These are phyloP conservation scores for Drosophila sechellia DNA, from an alignment of 1,140 invertebrate species.

Conservation along the genomic window DNA sequence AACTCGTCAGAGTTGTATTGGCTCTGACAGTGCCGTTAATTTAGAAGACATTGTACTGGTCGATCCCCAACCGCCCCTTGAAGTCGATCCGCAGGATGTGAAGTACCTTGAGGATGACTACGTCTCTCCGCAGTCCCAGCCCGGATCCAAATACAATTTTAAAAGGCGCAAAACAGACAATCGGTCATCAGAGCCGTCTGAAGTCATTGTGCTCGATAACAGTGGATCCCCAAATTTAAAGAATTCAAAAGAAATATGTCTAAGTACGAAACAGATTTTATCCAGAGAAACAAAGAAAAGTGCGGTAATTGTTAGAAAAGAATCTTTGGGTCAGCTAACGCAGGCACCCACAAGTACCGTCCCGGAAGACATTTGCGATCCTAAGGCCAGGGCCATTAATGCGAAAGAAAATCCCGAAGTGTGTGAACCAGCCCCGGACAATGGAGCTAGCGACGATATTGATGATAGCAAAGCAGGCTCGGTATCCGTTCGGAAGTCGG, in stretches of 20 bases:
- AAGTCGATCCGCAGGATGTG: background rate
- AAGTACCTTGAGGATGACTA: background rate
- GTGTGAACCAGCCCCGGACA: background rate
- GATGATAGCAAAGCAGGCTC: constrained; percentile 5
- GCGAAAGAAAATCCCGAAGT: constrained; percentile 2
- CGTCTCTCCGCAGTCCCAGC: constrained; percentile 22
- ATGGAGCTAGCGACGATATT: constrained; percentile 1
- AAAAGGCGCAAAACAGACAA: constrained; percentile 68
- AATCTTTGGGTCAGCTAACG: constrained; percentile 13
- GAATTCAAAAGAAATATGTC: constrained; percentile 4
- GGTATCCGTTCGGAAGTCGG: constrained; percentile 42
- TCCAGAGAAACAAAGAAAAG: background rate
- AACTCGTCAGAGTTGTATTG: constrained; percentile 40
- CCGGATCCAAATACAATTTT: constrained; percentile 59
- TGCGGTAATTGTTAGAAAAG: background rate
- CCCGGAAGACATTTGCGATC: constrained; percentile 22
- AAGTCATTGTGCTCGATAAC: background rate
- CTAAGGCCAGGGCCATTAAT: background rate
- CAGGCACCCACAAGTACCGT: constrained; percentile 68
- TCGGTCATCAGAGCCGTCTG: constrained; percentile 28
- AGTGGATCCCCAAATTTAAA: background rate
- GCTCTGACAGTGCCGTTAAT: constrained; percentile 38
- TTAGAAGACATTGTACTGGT: constrained; percentile 76
- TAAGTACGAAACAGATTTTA: constrained; percentile 1
- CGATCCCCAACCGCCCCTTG: constrained; percentile 61